Conservation (phyloP, 1,140 invertebrate species). For the Microplitis mediator region DNA sequence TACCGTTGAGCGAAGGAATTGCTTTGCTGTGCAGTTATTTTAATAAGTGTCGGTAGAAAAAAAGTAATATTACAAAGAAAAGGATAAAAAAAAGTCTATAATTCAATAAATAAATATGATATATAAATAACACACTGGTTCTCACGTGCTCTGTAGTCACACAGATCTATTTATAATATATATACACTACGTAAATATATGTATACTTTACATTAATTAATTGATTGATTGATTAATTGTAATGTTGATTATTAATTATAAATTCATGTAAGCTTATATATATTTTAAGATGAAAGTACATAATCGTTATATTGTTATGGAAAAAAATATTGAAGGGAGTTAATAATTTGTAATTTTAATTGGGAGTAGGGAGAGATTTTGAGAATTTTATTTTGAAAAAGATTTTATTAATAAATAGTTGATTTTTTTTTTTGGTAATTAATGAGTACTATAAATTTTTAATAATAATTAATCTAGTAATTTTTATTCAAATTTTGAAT, state of each 20-base stretch:
- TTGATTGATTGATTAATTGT: too few species aligned
- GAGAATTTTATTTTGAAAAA: neutral
- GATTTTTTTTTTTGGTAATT: too few species aligned
- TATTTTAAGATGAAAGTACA: slow-evolving; percentile 46
- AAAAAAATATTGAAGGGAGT: neutral
- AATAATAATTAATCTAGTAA: too few species aligned
- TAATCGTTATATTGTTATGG: slow-evolving; percentile 34
- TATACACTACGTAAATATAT: slow-evolving; percentile 10
- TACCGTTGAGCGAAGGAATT: slow-evolving; percentile 17
- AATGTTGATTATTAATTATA: neutral
- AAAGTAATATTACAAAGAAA: neutral
- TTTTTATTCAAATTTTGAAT: too few species aligned
- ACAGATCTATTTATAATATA: slow-evolving; percentile 17
- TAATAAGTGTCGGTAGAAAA: slow-evolving; percentile 15
- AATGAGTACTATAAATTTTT: too few species aligned
- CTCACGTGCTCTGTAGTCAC: slow-evolving; percentile 12
- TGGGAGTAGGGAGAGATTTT: slow-evolving; percentile 10
- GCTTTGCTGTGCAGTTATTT: slow-evolving; percentile 9
- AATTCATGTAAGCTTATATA: slow-evolving; percentile 33
- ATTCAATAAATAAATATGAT: neutral
- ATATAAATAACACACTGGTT: slow-evolving; percentile 6
- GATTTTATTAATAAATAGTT: too few species aligned
- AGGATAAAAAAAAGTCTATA: neutral
- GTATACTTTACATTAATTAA: slow-evolving; percentile 7
- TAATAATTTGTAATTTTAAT: neutral